Conservation (phyloP, 2,888 invertebrate species). For the Poecilobothrus nobilitatus region DNA sequence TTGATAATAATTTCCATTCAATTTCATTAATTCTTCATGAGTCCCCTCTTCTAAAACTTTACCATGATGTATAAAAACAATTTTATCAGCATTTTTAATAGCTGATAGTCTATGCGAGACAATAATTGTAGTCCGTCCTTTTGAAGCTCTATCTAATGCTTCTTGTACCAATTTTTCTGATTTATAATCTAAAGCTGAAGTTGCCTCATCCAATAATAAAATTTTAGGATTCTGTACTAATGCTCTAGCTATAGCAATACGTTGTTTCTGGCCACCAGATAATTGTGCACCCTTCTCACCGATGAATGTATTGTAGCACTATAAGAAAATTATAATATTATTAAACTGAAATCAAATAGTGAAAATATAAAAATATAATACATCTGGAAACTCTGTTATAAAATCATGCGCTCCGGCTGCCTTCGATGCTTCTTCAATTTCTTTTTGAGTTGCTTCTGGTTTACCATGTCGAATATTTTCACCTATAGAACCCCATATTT, state of each 20-base stretch:
- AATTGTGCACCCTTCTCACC: conserved; percentile 71
- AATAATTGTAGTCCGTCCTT: conserved; percentile 62
- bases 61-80: conserved; percentile 61
- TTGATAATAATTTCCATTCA: conserved; percentile 56
- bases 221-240: conserved; percentile 66
- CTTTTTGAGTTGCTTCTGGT: conserved; percentile 55
- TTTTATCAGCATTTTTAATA: conserved; percentile 59
- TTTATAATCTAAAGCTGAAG: conserved; percentile 70
- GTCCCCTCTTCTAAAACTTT: conserved; percentile 61
- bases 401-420: conserved; percentile 68
- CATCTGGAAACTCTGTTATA: conserved; percentile 60
- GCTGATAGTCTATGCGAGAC: conserved; percentile 65
- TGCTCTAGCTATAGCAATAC: conserved; percentile 75
- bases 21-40: conserved; percentile 56
- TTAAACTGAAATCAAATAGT: neutral
- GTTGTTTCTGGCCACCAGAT: conserved; percentile 74
- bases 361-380: conserved; percentile 32
- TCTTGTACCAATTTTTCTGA: conserved; percentile 72
- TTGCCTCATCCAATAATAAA: conserved; percentile 69
- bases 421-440: conserved; percentile 59
- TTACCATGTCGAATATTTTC: conserved; percentile 65
- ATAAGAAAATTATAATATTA: conserved; percentile 15
- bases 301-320: conserved; percentile 69
- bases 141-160: conserved; percentile 66
- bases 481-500: conserved; percentile 21